Evolutionary conservation across 2,113 vertebrate species (phyloP), one percentile per base, ranked within the genome.

Genomic region (Sporophila hypoxantha): DNA sequence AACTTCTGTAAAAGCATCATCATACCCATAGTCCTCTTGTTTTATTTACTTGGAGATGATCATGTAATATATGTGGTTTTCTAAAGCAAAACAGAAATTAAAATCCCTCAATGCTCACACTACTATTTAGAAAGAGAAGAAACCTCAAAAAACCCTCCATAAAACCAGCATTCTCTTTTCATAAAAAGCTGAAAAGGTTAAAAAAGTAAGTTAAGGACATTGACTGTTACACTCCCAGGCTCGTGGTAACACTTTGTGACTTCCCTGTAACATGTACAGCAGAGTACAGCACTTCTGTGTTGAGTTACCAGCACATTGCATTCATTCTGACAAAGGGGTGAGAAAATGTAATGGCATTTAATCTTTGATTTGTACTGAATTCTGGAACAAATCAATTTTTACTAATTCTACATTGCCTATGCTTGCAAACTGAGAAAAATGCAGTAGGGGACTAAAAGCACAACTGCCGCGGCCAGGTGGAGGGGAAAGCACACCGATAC

Each of bases 221-320:
- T 88, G 80, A 69, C 16, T 87, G 19, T 89, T 88, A 47, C n/a
- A 64, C 42, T 93, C 68, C 52, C 68, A 76, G 75, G 26, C 17
- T 21, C 41, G 47, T 87, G 74, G 34, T 93, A 84, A 87, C 65
- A 78, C 8, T 91, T 95, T 90, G 80, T 78, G 69, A 27, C 46
- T 23, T 67, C 62, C 57, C 67, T 83, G 36, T 93, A 92, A 86
- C 44, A 64, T 26, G 17, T 39, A 50, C 13, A 15, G 55, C 76
- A 85, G 70, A 92, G 30, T 83, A 85, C 39, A 76, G 68, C 30
- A 75, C 44, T 93, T 93, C 85, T 91, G 69, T 81, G 70, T 91
- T 95, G 75, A 53, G 73, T 94, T 95, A 69, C 36, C 70, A 50
- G 46, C 67, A 90, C 75, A 76, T 84, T 78, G 65, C 75, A 59